phyloP scores from a whole-genome alignment of 2,797 vertebrate genomes.

The Pseudopleuronectes americanus region DNA sequence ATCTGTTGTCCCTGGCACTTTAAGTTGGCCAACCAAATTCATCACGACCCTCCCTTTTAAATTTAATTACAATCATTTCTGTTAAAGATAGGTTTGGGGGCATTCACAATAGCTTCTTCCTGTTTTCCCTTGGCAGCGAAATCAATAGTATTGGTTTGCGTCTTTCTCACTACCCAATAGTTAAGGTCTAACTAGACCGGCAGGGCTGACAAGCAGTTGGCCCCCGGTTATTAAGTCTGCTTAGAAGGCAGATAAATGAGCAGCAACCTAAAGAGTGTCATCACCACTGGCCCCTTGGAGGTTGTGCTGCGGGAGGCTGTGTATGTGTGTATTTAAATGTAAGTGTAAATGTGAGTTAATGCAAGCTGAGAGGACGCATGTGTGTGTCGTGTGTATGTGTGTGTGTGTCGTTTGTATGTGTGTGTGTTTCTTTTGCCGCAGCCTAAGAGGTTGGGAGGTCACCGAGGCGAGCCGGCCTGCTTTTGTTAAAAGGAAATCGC shows the following conservation, averaged over 20 bases:
- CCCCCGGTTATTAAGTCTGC: conserved; percentile 64
- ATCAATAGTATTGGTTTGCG: conserved; percentile 54
- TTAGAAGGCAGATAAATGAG: conserved; percentile 62
- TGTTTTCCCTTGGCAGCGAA: conserved; percentile 55
- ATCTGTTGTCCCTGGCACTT: conserved; percentile 36
- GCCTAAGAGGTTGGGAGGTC: conserved; percentile 70
- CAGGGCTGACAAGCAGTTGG: conserved; percentile 56
- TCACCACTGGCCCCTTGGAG: conserved; percentile 39
- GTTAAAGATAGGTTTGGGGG: conserved; percentile 45
- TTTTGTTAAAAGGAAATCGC: conserved; percentile 78
- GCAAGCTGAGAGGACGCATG: conserved; percentile 31
- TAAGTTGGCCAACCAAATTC: conserved; percentile 55
- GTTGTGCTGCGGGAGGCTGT: conserved; percentile 26
- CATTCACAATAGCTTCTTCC: conserved; percentile 33
- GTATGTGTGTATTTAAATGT: conserved; percentile 30
- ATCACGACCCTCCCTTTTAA: conserved; percentile 46
- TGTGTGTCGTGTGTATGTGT: conserved; percentile 11
- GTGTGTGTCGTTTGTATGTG: too few species aligned
- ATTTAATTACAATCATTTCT: conserved; percentile 65
- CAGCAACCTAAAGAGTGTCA: conserved; percentile 63
- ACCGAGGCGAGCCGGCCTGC: conserved; percentile 63
- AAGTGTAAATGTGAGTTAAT: conserved; percentile 15
- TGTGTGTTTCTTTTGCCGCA: conserved; percentile 41
- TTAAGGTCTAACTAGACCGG: conserved; percentile 42
- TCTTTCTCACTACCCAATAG: conserved; percentile 37